A percentile compares a stretch with the other conserved stretches of the same genome.
Evolutionary conservation across 1,140 invertebrate species (phyloP).

Genomic region (Patella vulgata): DNA sequence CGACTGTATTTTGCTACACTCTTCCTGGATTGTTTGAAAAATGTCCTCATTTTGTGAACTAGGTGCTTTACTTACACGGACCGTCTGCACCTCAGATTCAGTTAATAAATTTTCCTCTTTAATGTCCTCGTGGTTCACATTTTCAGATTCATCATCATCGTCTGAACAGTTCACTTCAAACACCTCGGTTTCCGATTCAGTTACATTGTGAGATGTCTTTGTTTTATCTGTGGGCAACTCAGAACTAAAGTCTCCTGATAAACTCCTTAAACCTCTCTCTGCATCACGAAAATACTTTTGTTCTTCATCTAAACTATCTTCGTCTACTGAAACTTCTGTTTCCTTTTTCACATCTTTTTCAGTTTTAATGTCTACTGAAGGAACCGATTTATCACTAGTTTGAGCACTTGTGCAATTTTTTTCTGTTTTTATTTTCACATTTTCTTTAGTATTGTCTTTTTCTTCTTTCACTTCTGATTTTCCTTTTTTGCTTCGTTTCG

Average conservation of each 20-base stretch:
- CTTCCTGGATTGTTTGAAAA: slow-evolving; percentile 70
- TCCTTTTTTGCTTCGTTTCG: slow-evolving; percentile 3
- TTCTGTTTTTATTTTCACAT: not conserved
- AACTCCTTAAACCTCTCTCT: slow-evolving; percentile 82
- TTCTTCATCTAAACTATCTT: slow-evolving; percentile 72
- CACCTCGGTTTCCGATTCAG: not conserved
- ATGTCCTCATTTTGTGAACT: slow-evolving; percentile 66
- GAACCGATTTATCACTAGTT: not conserved
- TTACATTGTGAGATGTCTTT: not conserved
- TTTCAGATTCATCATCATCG: not conserved
- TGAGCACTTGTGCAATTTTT: not conserved
- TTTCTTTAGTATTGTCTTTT: too few relatives aligned
- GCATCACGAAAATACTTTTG: slow-evolving; percentile 85
- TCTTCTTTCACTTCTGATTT: not conserved
- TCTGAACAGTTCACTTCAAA: not conserved
- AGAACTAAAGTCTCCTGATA: slow-evolving; percentile 72
- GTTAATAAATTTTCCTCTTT: slow-evolving; percentile 26
- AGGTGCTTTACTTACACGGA: not conserved
- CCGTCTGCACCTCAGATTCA: not conserved
- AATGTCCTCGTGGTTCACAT: slow-evolving; percentile 9
- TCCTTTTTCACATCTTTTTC: slow-evolving; percentile 10
- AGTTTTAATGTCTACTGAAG: not conserved
- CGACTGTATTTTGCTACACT: slow-evolving; percentile 69
- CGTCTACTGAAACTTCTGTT: slow-evolving; percentile 8
- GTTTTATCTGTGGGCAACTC: slow-evolving; percentile 19